These are phyloP conservation scores for Desmodus rotundus DNA, from an alignment of 2,113 vertebrate species.

Conservation along the genomic window DNA sequence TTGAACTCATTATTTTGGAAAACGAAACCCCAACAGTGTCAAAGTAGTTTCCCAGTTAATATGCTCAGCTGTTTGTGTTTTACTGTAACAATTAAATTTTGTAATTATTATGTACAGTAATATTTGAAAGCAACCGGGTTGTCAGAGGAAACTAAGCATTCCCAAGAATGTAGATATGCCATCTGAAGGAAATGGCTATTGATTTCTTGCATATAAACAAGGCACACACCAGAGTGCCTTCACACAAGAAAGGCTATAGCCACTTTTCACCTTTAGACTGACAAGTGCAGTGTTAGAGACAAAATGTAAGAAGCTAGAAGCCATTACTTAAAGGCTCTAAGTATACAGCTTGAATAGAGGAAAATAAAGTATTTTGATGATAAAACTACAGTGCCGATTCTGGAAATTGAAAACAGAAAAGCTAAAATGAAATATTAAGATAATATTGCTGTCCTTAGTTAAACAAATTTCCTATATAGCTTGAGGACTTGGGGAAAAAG, in stretches of 20 bases:
- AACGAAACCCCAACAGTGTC: background rate
- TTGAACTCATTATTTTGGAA: constrained; percentile 21
- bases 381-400: background rate
- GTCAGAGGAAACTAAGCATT: constrained; percentile 56
- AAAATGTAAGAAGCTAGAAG: background rate
- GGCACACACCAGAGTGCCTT: background rate
- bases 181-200: constrained; percentile 29
- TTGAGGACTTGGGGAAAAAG: background rate
- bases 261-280: constrained; percentile 18
- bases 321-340: background rate
- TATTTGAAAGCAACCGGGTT: constrained; percentile 63
- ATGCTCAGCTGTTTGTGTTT: constrained; percentile 4
- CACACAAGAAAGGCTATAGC: background rate
- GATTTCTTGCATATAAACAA: constrained; percentile 32
- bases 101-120: constrained; percentile 14
- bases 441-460: background rate
- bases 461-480: background rate
- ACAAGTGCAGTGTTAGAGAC: background rate
- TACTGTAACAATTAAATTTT: constrained; percentile 46
- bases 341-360: background rate
- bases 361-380: background rate
- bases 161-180: constrained; percentile 35
- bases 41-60: constrained; percentile 29
- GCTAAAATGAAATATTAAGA: background rate
- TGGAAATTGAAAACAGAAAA: background rate